phyloP scores from a whole-genome alignment of 2,797 vertebrate species.

The Lateolabrax maculatus region DNA sequence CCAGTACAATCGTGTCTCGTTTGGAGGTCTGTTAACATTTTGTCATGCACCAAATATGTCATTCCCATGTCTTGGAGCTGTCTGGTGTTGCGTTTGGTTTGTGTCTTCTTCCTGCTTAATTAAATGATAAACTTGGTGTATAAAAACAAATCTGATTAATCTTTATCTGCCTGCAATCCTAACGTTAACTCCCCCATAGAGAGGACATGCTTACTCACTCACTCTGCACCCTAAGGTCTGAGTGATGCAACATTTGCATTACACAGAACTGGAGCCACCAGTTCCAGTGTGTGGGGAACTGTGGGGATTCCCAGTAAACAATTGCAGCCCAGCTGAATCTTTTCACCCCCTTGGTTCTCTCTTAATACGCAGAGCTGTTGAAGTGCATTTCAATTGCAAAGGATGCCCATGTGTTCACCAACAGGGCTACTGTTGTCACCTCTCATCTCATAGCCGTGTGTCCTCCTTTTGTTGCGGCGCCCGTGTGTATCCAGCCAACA shows the following conservation, averaged over 20 bases:
- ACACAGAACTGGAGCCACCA: conserved; percentile 26
- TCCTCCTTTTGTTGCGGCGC: conserved; percentile 50
- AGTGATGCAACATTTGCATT: conserved; percentile 53
- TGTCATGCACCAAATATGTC: conserved; percentile 6
- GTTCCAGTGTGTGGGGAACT: too few species aligned
- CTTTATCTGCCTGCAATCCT: conserved; percentile 8
- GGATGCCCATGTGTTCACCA: conserved; percentile 25
- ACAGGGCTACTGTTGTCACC: conserved; percentile 44
- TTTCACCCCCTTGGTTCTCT: conserved; percentile 16
- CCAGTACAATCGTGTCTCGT: too few species aligned
- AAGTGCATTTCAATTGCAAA: conserved; percentile 58
- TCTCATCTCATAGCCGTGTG: conserved; percentile 32
- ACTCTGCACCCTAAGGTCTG: conserved; percentile 14
- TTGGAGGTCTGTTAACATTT: neutral
- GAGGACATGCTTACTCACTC: neutral
- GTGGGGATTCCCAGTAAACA: conserved; percentile 27
- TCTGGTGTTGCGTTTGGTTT: neutral
- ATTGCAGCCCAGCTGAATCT: conserved; percentile 11
- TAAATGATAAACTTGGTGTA: neutral
- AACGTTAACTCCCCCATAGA: conserved; percentile 7
- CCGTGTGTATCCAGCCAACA: conserved; percentile 54
- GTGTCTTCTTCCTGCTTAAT: neutral
- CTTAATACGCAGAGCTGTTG: conserved; percentile 47
- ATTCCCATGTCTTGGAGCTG: neutral
- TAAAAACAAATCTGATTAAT: conserved; percentile 4